Conservation (phyloP, 2,888 invertebrate genomes). For the Dryococelus australis region DNA sequence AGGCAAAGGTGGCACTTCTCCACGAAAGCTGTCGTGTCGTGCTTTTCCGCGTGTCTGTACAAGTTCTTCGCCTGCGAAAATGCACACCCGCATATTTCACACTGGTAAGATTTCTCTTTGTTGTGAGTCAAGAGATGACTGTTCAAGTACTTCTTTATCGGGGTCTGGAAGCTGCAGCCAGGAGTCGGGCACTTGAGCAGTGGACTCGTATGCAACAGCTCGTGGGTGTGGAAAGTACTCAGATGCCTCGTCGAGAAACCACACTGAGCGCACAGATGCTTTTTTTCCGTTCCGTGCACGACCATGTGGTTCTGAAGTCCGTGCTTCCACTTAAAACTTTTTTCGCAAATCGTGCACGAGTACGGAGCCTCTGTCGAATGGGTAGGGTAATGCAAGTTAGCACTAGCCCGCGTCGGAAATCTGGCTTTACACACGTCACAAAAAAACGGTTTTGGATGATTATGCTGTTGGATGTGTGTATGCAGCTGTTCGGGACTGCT, state of each 20-base stretch:
- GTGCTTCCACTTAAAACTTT: conserved; percentile 67
- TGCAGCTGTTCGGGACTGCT: conserved; percentile 52
- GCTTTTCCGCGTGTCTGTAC: conserved; percentile 56
- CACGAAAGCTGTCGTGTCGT: conserved; percentile 45
- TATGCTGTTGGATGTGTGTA: conserved; percentile 59
- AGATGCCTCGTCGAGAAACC: conserved; percentile 66
- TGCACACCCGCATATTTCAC: conserved; percentile 65
- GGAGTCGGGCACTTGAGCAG: conserved; percentile 61
- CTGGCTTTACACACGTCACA: conserved; percentile 62
- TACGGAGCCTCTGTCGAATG: conserved; percentile 64
- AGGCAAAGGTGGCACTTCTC: conserved; percentile 60
- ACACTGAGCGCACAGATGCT: conserved; percentile 65
- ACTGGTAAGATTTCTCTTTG: conserved; percentile 64
- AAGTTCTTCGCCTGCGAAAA: conserved; percentile 66
- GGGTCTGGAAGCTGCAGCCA: conserved; percentile 60
- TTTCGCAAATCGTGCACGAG: conserved; percentile 61
- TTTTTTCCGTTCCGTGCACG: conserved; percentile 61
- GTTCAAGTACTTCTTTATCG: conserved; percentile 64
- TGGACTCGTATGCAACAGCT: conserved; percentile 62
- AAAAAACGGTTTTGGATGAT: conserved; percentile 61
- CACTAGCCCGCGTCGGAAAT: conserved; percentile 61
- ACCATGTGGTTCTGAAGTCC: conserved; percentile 64
- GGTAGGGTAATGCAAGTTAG: conserved; percentile 63
- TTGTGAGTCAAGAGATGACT: conserved; percentile 64
- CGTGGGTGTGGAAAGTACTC: conserved; percentile 63